These are phyloP conservation scores for Anoplopoma fimbria DNA, from an alignment of 2,113 vertebrate genomes.

Conservation along the genomic window DNA sequence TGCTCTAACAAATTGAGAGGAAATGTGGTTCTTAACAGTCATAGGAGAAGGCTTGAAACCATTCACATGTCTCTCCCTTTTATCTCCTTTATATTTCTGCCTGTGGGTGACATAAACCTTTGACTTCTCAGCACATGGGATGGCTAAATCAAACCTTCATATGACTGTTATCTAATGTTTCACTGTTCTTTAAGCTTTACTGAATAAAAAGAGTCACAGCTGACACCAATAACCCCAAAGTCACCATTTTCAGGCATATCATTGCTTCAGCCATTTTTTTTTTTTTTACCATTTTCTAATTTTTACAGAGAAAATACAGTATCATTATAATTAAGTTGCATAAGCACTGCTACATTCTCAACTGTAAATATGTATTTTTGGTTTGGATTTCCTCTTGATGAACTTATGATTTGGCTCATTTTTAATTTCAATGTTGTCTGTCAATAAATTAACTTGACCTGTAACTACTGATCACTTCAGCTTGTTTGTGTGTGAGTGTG, in stretches of 20 bases:
- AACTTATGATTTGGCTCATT: slow-evolving; percentile 6
- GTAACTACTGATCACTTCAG: slow-evolving; percentile 7
- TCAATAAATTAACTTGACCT: slow-evolving; percentile 65
- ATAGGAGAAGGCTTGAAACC: not conserved
- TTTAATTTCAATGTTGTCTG: slow-evolving; percentile 41
- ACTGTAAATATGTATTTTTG: slow-evolving; percentile 48
- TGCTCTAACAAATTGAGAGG: not conserved
- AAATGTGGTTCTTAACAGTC: not conserved
- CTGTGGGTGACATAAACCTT: not conserved
- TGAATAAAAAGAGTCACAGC: not conserved
- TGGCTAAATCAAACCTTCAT: no score
- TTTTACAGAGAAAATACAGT: not conserved
- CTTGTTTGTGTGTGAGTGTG: slow-evolving; percentile 20
- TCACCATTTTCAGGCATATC: not conserved
- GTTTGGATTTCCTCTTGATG: slow-evolving; percentile 6
- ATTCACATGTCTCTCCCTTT: not conserved
- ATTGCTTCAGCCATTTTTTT: no score
- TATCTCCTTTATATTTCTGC: not conserved
- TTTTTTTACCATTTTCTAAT: not conserved
- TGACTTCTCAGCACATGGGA: slow-evolving; percentile 13
- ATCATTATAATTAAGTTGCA: not conserved
- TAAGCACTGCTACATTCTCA: slow-evolving; percentile 44
- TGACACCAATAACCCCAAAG: not conserved
- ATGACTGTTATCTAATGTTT: slow-evolving; percentile 1
- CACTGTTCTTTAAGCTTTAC: slow-evolving; percentile 3